Evolutionary conservation across 2,797 vertebrate species (phyloP).

Genomic region (Galago senegalensis): DNA sequence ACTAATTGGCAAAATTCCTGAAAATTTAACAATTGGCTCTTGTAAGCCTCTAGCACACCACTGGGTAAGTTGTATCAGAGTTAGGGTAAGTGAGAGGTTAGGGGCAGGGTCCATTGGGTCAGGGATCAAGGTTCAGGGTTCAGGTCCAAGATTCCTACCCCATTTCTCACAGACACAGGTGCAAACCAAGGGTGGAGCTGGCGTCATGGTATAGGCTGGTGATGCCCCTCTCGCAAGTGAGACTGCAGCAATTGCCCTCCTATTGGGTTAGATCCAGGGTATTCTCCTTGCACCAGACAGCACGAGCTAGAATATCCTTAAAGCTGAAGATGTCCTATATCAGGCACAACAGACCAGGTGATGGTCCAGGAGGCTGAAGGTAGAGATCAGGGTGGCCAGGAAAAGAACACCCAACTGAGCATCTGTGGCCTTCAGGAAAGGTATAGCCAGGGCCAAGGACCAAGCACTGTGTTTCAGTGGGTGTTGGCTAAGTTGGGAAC

Average conservation of each 20-base stretch:
- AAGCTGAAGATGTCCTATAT: slow-evolving; percentile 89
- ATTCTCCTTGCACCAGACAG: slow-evolving; percentile 90
- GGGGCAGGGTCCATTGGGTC: neutral
- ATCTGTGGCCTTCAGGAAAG: slow-evolving; percentile 83
- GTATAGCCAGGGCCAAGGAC: slow-evolving; percentile 88
- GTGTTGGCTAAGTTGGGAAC: slow-evolving; percentile 85
- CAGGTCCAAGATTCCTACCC: neutral
- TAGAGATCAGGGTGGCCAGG: neutral
- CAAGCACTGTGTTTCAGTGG: slow-evolving; percentile 82
- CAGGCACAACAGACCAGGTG: slow-evolving; percentile 91
- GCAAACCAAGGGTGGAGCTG: slow-evolving; percentile 94
- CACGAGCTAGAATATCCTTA: slow-evolving; percentile 86
- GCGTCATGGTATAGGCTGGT: slow-evolving; percentile 92
- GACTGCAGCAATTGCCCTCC: slow-evolving; percentile 83
- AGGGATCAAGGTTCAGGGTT: neutral
- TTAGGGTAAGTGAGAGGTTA: neutral
- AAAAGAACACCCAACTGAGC: neutral
- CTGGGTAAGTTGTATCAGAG: neutral
- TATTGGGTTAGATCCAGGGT: slow-evolving; percentile 91
- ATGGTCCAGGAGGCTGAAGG: slow-evolving; percentile 65
- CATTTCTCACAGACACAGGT: slow-evolving; percentile 91
- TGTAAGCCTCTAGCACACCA: neutral
- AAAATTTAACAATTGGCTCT: neutral
- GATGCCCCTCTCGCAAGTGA: slow-evolving; percentile 91
- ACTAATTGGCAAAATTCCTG: neutral